Evolutionary conservation across 2,797 vertebrate genomes (phyloP), one percentile per base, ranked within the genome.

Genomic region (Eulemur albifrons): DNA sequence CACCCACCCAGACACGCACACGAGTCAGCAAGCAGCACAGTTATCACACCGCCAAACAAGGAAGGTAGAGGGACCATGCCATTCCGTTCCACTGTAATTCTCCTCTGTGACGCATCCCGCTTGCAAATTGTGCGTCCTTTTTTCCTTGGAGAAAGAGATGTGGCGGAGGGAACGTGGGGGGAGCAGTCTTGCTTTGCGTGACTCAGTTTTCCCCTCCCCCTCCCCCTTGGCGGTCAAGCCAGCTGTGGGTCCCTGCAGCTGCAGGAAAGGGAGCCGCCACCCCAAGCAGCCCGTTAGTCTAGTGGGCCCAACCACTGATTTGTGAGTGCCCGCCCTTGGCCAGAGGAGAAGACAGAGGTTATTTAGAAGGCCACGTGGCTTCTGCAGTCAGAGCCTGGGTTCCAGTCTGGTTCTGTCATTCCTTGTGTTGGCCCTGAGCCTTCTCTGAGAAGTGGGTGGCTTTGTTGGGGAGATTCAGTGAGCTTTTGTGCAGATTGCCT

Each of bases 71-170:
- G 1, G 20, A 27, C 50, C 32, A 18, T 17, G 14, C 32, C 0
- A 0, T 4, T 1, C n/a, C 4, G 0, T 9, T 32, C 30, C 7
- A 61, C 7, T 23, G 6, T 23, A 4, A 18, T 35, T 25, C 30
- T 75, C 1, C 0, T 57, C 67, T 6, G 1, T 65, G 93, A 76
- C 59, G 0, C 1, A 12, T 45, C 72, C 52, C 57, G 32, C 30
- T 48, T 40, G 65, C 83, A 73, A 40, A 67, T 23, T 1, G 4
- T 7, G 9, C 7, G 0, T 30, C 43, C 57, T 48, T 70, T 91
- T 80, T 30, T 11, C 93, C 65, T 69, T 25, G 17, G 52, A 70
- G n/a, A 67, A 30, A n/a, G 45, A 54, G 7, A 75, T 50, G 52
- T 32, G 30, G 38, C 7, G 0, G 9, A 32, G 52, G 52, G n/a